These are phyloP conservation scores for Cossypha caffra DNA, from an alignment of 2,797 vertebrate species.

Conservation along the genomic window DNA sequence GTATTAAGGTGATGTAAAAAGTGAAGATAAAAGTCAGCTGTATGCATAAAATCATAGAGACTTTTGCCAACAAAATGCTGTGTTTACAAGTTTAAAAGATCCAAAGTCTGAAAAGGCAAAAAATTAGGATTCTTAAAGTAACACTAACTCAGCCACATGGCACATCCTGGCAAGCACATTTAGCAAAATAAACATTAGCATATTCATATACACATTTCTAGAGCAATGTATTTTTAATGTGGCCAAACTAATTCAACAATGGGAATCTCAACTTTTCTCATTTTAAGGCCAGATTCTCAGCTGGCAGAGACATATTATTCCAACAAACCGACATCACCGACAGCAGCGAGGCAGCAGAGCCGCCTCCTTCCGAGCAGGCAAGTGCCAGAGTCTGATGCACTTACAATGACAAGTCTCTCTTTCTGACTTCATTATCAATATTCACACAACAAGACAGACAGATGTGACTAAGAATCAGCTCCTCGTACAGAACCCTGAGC, in stretches of 20 bases:
- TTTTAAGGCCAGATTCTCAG: constrained; percentile 53
- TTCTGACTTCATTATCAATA: constrained; percentile 61
- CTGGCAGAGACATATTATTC: constrained; percentile 55
- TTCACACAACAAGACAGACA: constrained; percentile 59
- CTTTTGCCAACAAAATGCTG: constrained; percentile 46
- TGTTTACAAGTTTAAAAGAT: constrained; percentile 70
- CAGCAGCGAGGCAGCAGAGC: constrained; percentile 24
- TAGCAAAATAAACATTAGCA: constrained; percentile 69
- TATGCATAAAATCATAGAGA: constrained; percentile 27
- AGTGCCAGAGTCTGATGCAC: constrained; percentile 33
- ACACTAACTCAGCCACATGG: constrained; percentile 62
- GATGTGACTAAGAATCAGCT: constrained; percentile 28
- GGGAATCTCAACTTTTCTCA: constrained; percentile 62
- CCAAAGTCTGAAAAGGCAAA: constrained; percentile 65
- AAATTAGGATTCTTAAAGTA: constrained; percentile 67
- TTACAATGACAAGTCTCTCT: constrained; percentile 37
- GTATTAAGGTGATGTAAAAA: constrained; percentile 66
- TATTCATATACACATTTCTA: constrained; percentile 65
- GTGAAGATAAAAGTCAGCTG: constrained; percentile 63
- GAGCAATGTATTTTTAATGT: constrained; percentile 59
- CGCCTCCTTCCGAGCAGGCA: neutral
- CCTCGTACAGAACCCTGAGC: neutral
- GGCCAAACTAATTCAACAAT: constrained; percentile 65
- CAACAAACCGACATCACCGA: constrained; percentile 23
- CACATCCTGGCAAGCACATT: constrained; percentile 40